These are phyloP conservation scores for Botia kubotai DNA, from an alignment of 2,797 vertebrate species.

Conservation along the genomic window DNA sequence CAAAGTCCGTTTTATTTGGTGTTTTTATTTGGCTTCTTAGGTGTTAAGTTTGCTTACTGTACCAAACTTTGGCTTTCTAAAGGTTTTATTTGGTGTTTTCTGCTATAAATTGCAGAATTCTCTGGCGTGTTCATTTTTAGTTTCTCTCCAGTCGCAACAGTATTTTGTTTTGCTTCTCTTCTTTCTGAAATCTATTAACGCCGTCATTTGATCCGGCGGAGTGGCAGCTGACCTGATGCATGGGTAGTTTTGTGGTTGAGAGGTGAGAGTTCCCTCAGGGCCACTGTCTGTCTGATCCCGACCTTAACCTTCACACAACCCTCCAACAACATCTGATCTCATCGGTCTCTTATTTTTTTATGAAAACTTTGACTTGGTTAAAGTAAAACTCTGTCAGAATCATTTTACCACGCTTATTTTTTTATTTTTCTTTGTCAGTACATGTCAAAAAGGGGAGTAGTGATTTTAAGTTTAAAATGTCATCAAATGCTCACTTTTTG, in stretches of 20 bases:
- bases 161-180: constrained; percentile 56
- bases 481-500: not conserved
- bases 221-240: constrained; percentile 58
- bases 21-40: not conserved
- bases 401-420: not conserved
- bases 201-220: constrained; percentile 71
- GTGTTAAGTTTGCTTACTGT: not conserved
- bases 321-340: constrained; percentile 3
- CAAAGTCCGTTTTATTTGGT: not conserved
- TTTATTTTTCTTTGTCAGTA: not conserved
- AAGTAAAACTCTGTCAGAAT: not conserved
- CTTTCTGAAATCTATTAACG: constrained; percentile 72
- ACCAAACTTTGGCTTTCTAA: not conserved
- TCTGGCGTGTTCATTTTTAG: constrained; percentile 19
- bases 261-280: constrained; percentile 56
- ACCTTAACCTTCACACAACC: constrained; percentile 43
- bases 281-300: constrained; percentile 38
- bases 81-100: constrained; percentile 31
- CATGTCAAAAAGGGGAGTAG: not conserved
- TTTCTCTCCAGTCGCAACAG: constrained; percentile 44
- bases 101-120: constrained; percentile 47
- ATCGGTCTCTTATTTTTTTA: not conserved
- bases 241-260: constrained; percentile 70
- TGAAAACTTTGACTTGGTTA: not conserved
- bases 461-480: constrained; percentile 7